Base-by-base conservation (phyloP, 2,797 vertebrate genomes). In the Phoeniculus purpureus region DNA sequence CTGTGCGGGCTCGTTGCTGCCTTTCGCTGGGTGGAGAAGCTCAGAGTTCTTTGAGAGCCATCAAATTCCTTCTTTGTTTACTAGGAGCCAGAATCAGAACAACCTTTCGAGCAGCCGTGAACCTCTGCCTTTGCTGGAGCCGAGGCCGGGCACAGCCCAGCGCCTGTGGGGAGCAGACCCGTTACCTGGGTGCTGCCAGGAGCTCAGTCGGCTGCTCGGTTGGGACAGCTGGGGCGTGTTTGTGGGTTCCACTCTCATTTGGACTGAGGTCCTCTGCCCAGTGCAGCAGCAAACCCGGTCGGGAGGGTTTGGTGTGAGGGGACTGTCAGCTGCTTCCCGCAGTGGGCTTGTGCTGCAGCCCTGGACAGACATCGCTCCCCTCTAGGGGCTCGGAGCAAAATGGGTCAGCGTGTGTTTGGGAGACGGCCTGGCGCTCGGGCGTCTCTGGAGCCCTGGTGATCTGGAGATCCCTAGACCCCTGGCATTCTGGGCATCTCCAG, bases 11-110 rank as follows among this genome's bases (percentile, higher is more conserved):
- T 40, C 40, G 37, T 71, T 60, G 52, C 79, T 81, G 50, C 52
- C 51, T 80, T 96, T 91, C 66, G 65, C 52, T 94, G 89, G 91
- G 45, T 93, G 90, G 81, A 90, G 86, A 93, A 96, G 85, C 47
- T 80, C 43, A 6, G 17, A 32, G 25, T 87, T 75, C 74, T 90
- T 84, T 17, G 5, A 0, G 29, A 64, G 67, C 45, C n/a, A 6
- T 54, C 66, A 18, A 0, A 66, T 60, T 78, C 68, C 70, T 47
- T 48, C 6, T 50, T 72, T 29, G 6, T 29, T 82, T 80, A 22
- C 66, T 50, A 48, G 72, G 22, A 83, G n/a, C n/a, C n/a, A 72
- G 56, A 77, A 29, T 31, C 60, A 86, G 48, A 62, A 48, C 43
- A 62, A 48, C 20, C 3, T 80, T 77, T 81, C 48, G 27, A 51